Evolutionary conservation across 2,113 vertebrate genomes (phyloP).

Genomic region (Electrona antarctica): DNA sequence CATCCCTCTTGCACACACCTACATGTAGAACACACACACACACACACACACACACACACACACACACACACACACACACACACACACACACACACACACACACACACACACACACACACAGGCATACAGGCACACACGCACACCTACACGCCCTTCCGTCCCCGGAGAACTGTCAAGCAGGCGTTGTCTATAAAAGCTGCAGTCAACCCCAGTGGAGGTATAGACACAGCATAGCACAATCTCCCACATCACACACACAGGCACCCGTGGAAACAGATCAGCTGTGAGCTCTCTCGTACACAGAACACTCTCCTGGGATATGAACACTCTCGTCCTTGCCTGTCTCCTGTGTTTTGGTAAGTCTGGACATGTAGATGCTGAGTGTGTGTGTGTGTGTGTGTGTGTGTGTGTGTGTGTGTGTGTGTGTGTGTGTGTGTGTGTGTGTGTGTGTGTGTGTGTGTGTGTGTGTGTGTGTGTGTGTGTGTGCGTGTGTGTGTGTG

Average conservation of each 20-base stretch:
- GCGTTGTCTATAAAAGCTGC: constrained; percentile 71
- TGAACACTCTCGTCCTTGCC: constrained; percentile 68
- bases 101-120: neutral
- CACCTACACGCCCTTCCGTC: constrained; percentile 45
- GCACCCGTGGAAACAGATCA: constrained; percentile 37
- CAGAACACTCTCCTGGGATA: constrained; percentile 65
- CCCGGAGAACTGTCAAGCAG: constrained; percentile 44
- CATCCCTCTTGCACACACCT: neutral
- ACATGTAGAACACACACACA: neutral
- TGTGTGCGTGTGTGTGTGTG: constrained; percentile 11
- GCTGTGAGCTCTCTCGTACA: constrained; percentile 33
- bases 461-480: constrained; percentile 2
- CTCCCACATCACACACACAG: constrained; percentile 43
- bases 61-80: constrained; percentile 22
- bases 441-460: constrained; percentile 6
- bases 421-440: neutral
- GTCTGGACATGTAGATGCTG: constrained; percentile 33
- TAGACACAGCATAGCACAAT: constrained; percentile 54
- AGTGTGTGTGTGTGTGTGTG: neutral
- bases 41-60: constrained; percentile 11
- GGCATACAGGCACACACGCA: constrained; percentile 8
- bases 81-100: neutral
- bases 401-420: neutral
- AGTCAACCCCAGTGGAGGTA: constrained; percentile 45
- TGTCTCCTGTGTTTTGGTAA: constrained; percentile 71